Conservation (phyloP, 2,113 vertebrate genomes). For the Hoplias malabaricus region DNA sequence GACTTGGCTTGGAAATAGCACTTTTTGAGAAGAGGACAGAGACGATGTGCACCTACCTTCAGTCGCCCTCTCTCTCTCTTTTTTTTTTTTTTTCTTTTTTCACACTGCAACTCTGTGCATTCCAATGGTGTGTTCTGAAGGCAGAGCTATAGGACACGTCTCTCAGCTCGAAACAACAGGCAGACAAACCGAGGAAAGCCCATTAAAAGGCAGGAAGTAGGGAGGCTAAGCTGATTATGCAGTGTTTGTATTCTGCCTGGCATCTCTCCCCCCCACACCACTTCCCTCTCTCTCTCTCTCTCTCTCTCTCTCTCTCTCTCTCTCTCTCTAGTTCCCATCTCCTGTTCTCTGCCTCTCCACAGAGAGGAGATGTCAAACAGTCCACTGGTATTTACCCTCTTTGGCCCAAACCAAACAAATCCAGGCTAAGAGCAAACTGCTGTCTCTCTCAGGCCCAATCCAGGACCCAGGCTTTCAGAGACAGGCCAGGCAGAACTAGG, state of each 20-base stretch:
- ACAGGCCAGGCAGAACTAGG: neutral
- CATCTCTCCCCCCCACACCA: too few species aligned
- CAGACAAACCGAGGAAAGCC: slow-evolving; percentile 42
- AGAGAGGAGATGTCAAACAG: slow-evolving; percentile 47
- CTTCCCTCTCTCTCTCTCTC: slow-evolving; percentile 6
- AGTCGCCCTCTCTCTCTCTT: neutral
- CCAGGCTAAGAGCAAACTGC: slow-evolving; percentile 33
- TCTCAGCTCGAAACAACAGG: slow-evolving; percentile 32
- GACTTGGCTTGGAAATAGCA: slow-evolving; percentile 2
- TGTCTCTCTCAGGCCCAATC: slow-evolving; percentile 33
- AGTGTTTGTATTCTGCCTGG: slow-evolving; percentile 52
- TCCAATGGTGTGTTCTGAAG: slow-evolving; percentile 31
- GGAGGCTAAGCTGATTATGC: slow-evolving; percentile 51
- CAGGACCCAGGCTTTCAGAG: slow-evolving; percentile 3
- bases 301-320: neutral
- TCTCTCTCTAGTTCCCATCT: slow-evolving; percentile 9
- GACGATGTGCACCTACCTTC: neutral
- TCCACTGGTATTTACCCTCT: slow-evolving; percentile 54
- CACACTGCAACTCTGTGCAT: neutral
- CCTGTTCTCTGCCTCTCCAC: slow-evolving; percentile 31
- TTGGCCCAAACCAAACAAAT: slow-evolving; percentile 51
- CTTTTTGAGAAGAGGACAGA: slow-evolving; percentile 25
- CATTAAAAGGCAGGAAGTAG: slow-evolving; percentile 54
- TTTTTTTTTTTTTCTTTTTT: neutral
- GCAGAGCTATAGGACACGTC: slow-evolving; percentile 7